Conservation (phyloP, 2,113 vertebrate species). For the Lipophrys pholis region DNA sequence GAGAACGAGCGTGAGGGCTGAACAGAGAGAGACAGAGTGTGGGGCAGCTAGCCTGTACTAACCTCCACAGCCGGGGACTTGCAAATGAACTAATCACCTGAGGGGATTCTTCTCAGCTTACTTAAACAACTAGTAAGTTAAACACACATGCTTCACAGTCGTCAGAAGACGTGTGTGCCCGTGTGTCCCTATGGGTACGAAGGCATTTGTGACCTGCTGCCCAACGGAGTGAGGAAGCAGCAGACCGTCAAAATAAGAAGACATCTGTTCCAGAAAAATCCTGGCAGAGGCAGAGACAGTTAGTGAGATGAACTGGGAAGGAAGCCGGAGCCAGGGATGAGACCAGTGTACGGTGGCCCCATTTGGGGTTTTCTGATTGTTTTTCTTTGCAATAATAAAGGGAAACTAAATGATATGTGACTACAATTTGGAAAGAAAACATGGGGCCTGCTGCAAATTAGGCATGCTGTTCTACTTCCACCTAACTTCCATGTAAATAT, state of each 20-base stretch:
- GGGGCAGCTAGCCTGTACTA: constrained; percentile 37
- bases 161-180: constrained; percentile 24
- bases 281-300: constrained; percentile 66
- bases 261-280: constrained; percentile 70
- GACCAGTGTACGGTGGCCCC: constrained; percentile 38
- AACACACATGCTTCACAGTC: constrained; percentile 73
- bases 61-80: constrained; percentile 53
- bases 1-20: constrained; percentile 25
- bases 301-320: constrained; percentile 64
- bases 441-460: constrained; percentile 66
- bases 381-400: constrained; percentile 72
- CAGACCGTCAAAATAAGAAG: constrained; percentile 71
- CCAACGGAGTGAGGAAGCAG: constrained; percentile 69
- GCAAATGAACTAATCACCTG: constrained; percentile 82
- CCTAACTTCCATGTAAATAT: constrained; percentile 44
- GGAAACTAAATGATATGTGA: constrained; percentile 75
- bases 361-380: constrained; percentile 70
- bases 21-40: constrained; percentile 32
- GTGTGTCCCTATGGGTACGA: constrained; percentile 51
- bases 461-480: constrained; percentile 53
- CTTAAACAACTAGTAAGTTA: constrained; percentile 80
- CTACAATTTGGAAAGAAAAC: constrained; percentile 77
- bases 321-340: constrained; percentile 49
- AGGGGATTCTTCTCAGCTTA: constrained; percentile 81
- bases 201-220: constrained; percentile 70